Evolutionary conservation across 2,797 vertebrate species (phyloP), one percentile per base, ranked within the genome.

Genomic region (Ptychobarbus kaznakovi): DNA sequence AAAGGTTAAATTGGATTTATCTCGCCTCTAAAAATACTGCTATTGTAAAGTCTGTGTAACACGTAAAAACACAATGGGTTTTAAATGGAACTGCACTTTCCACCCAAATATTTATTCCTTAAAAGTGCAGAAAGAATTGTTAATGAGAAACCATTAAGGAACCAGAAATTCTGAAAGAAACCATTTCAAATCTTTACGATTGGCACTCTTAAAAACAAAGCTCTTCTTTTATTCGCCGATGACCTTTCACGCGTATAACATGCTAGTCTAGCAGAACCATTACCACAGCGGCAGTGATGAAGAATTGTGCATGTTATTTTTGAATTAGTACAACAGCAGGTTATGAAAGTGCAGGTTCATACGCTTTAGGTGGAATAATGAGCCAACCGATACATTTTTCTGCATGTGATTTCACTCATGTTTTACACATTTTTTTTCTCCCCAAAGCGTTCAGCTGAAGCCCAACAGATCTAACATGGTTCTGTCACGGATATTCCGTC

Each of bases 231-330:
- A 84, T 83, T 86, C 18, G 40, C 46, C 44, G 58, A 53, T 51
- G 72, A 73, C 77, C 75, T 80, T 83, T 80, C 22, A 49, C 3
- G 15, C 74, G 66, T 42, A 38, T 42, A 80, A 87, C 68, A 69
- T 78, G 69, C 82, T 76, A 81, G 51, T 68, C 22, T 66, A 69
- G 25, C 69, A 88, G 53, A 87, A 80, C 42, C 28, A 46, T 49
- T 58, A 38, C 89, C 87, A 88, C 88, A 90, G 86, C 74, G 81
- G 89, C 84, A 88, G 89, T 75, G 88, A 88, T 94, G 94, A 95
- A 92, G 91, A 92, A 94, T 94, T 91, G 92, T 88, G 91, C 88
- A 93, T 93, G 94, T 95, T 95, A 94, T 95, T 92, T 93, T 93
- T 92, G 90, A 93, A 93, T 95, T 94, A 94, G 93, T 93, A 92